These are phyloP conservation scores for Calcarius ornatus DNA, from an alignment of 2,113 vertebrate genomes.

Conservation along the genomic window DNA sequence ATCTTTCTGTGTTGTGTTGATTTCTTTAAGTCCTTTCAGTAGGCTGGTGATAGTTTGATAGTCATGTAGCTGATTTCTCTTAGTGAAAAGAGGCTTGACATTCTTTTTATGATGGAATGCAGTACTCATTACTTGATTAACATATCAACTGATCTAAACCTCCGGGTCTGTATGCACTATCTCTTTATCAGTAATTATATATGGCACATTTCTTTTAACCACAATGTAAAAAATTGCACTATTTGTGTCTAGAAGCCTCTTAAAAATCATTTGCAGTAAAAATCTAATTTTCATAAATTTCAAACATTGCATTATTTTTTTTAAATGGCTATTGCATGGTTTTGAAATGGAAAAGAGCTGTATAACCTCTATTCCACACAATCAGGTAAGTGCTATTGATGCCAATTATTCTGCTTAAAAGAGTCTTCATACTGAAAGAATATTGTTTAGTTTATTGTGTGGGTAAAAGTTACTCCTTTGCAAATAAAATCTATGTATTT, in stretches of 20 bases:
- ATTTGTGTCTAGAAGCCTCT: conserved; percentile 32
- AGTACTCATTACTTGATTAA: not conserved
- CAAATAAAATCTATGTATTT: not conserved
- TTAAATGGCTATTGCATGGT: conserved; percentile 37
- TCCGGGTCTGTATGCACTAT: not conserved
- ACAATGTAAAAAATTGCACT: not conserved
- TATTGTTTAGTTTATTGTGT: not conserved
- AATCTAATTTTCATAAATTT: conserved; percentile 46
- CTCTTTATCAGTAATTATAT: not conserved
- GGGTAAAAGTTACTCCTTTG: not conserved
- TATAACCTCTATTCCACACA: conserved; percentile 16
- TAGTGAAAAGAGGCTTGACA: conserved; percentile 18
- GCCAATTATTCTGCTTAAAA: conserved; percentile 49
- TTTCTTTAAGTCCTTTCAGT: not conserved
- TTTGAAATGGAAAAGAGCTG: conserved; percentile 45
- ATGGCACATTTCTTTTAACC: not conserved
- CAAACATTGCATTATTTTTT: conserved; percentile 53
- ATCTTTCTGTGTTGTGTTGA: conserved; percentile 53
- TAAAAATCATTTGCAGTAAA: conserved; percentile 9
- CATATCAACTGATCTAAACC: not conserved
- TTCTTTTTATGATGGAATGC: not conserved
- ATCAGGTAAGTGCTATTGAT: conserved; percentile 74
- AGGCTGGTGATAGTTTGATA: not conserved
- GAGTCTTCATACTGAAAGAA: conserved; percentile 26
- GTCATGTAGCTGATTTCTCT: conserved; percentile 7